Conservation (phyloP, 92 coral and sea anemone genomes). For the Hydrozoanthus gracilis region DNA sequence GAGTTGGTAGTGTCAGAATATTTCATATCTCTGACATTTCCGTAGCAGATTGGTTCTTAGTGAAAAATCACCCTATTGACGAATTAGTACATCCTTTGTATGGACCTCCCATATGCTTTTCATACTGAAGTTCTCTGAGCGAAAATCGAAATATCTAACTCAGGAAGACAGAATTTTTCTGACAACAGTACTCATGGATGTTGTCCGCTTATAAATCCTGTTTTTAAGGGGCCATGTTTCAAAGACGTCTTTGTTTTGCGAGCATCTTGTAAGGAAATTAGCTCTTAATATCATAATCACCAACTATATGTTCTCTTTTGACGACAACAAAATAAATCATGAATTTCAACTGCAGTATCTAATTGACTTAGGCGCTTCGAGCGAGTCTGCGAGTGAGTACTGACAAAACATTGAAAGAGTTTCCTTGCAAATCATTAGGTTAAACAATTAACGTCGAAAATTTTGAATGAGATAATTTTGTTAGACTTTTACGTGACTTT, state of each 20-base stretch:
- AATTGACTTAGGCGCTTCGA: neutral
- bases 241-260: conserved; percentile 9
- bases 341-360: conserved; percentile 12
- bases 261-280: conserved; percentile 41
- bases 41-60: conserved; percentile 29
- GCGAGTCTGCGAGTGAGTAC: neutral
- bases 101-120: conserved; percentile 44
- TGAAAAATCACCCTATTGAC: conserved; percentile 37
- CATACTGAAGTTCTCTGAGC: neutral
- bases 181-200: conserved; percentile 1
- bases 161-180: neutral
- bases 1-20: conserved; percentile 20
- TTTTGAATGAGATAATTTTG: neutral
- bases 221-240: neutral
- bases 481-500: neutral
- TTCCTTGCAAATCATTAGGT: too few species aligned
- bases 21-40: conserved; percentile 31
- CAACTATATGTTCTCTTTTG: neutral
- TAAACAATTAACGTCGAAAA: neutral
- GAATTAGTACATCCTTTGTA: conserved; percentile 25
- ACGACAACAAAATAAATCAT: conserved; percentile 48
- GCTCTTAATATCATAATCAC: conserved; percentile 34
- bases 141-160: neutral
- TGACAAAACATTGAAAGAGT: neutral
- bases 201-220: neutral